Conservation (phyloP, 1,140 invertebrate species). For the Papilio dardanus region DNA sequence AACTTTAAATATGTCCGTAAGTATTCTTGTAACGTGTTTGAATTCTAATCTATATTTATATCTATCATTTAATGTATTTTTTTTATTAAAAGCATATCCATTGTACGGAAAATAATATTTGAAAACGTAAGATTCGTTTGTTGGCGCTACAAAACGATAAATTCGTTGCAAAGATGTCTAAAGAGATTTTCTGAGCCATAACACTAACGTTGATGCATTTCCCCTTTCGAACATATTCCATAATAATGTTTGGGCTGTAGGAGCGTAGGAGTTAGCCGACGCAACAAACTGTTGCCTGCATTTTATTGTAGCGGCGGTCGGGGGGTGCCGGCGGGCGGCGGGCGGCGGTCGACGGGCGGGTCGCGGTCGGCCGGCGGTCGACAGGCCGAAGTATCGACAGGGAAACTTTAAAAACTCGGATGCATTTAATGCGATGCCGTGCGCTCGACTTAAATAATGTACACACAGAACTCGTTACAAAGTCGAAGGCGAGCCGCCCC, state of each 20-base stretch:
- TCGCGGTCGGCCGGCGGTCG: slow-evolving; percentile 58
- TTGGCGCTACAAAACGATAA: slow-evolving; percentile 23
- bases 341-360: slow-evolving; percentile 61
- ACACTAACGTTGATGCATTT: slow-evolving; percentile 35
- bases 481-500: slow-evolving; percentile 59
- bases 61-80: background rate
- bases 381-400: slow-evolving; percentile 59
- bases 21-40: slow-evolving; percentile 33
- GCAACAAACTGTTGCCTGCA: slow-evolving; percentile 73
- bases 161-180: slow-evolving; percentile 26
- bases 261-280: slow-evolving; percentile 50
- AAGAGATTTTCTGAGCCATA: slow-evolving; percentile 35
- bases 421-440: slow-evolving; percentile 72
- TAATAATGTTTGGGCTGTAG: slow-evolving; percentile 16
- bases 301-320: slow-evolving; percentile 72
- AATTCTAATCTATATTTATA: background rate
- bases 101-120: slow-evolving; percentile 27
- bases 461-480: slow-evolving; percentile 71
- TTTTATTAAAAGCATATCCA: background rate
- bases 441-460: slow-evolving; percentile 75
- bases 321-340: slow-evolving; percentile 60
- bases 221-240: slow-evolving; percentile 14
- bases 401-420: slow-evolving; percentile 63
- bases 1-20: slow-evolving; percentile 52
- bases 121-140: background rate